Evolutionary conservation across 2,797 vertebrate genomes (phyloP).

Genomic region (Hippoglossus hippoglossus): DNA sequence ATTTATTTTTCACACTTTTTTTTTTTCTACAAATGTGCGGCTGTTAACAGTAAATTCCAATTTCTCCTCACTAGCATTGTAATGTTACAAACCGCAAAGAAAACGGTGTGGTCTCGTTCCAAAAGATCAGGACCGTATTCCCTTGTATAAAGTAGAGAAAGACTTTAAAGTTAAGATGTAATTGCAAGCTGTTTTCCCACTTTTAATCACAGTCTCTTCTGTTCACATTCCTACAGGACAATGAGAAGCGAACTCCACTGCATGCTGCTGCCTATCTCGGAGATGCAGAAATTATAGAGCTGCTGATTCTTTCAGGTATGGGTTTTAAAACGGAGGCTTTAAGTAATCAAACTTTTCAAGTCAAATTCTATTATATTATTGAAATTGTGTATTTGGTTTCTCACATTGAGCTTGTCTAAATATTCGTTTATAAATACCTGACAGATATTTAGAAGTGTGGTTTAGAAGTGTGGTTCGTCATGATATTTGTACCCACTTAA

Average conservation of each 20-base stretch:
- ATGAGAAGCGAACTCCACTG: constrained; percentile 96
- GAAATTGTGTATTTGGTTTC: background rate
- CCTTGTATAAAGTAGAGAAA: background rate
- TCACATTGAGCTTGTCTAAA: too few species aligned
- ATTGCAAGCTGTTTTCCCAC: background rate
- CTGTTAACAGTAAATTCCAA: background rate
- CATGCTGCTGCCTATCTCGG: constrained; percentile 98
- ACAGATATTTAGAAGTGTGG: too few species aligned
- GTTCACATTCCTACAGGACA: constrained; percentile 86
- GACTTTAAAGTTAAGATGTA: background rate
- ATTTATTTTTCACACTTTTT: constrained; percentile 12
- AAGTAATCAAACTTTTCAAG: background rate
- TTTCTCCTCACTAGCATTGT: background rate
- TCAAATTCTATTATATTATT: background rate
- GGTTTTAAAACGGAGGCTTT: background rate
- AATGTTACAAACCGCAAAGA: background rate
- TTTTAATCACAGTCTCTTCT: constrained; percentile 35
- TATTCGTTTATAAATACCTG: too few species aligned
- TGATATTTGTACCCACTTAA: too few species aligned
- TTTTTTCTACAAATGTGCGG: background rate
- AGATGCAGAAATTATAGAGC: constrained; percentile 98
- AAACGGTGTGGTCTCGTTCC: background rate
- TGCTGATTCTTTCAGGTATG: constrained; percentile 98
- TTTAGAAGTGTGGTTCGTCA: too few species aligned
- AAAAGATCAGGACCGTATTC: background rate